A percentile compares a stretch with the other conserved stretches of the same genome.
Conservation (phyloP, 1,140 invertebrate species). For the Drosophila asahinai region DNA sequence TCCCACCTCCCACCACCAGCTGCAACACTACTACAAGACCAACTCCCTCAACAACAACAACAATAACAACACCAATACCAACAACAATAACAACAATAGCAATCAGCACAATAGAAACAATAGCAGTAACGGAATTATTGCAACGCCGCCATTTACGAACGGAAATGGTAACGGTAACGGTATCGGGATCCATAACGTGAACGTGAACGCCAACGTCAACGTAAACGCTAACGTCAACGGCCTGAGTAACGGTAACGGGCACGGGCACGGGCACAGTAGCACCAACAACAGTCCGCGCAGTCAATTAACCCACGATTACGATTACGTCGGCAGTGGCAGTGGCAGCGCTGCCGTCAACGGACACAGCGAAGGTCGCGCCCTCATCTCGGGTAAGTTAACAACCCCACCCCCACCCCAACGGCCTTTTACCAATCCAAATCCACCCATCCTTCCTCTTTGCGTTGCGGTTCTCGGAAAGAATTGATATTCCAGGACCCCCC, state of each 20-base stretch:
- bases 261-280: constrained; percentile 21
- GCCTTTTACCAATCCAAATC: no score
- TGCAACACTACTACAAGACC: constrained; percentile 30
- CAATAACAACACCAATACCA: constrained; percentile 23
- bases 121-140: constrained; percentile 49
- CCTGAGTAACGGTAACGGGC: constrained; percentile 17
- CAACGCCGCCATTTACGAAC: constrained; percentile 34
- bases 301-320: constrained; percentile 26
- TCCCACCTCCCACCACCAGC: constrained; percentile 12
- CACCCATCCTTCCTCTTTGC: background rate
- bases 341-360: constrained; percentile 28
- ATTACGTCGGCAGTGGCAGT: constrained; percentile 22
- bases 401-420: no score
- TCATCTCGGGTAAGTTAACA: constrained; percentile 59
- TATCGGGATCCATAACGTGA: constrained; percentile 41
- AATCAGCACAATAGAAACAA: constrained; percentile 72
- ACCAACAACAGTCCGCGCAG: constrained; percentile 39
- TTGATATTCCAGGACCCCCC: constrained; percentile 6
- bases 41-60: constrained; percentile 15
- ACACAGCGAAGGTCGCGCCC: constrained; percentile 65
- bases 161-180: constrained; percentile 31
- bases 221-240: constrained; percentile 32
- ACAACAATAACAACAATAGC: constrained; percentile 60
- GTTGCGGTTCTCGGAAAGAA: constrained; percentile 5
- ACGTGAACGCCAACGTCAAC: constrained; percentile 22